A percentile compares a stretch with the other conserved stretches of the same genome.
Conservation (phyloP, 2,888 invertebrate species). For the Teleogryllus oceanicus region DNA sequence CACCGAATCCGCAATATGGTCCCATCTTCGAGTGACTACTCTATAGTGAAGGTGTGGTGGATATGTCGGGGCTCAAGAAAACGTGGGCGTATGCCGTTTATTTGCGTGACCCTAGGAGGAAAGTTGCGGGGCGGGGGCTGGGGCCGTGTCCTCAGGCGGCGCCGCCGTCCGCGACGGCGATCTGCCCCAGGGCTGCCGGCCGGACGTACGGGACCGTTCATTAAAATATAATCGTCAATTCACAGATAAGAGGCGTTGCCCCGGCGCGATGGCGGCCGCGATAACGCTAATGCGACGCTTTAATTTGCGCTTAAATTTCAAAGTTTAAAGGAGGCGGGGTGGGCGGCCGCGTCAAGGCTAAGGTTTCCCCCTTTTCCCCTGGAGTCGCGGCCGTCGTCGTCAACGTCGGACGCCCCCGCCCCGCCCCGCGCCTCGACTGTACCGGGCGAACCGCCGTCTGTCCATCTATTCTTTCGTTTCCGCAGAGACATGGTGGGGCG, state of each 20-base stretch:
- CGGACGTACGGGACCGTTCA: constrained; percentile 18
- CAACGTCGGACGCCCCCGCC: neutral
- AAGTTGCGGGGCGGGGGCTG: neutral
- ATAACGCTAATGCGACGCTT: constrained; percentile 18
- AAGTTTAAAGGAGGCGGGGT: constrained; percentile 6
- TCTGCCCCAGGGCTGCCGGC: neutral
- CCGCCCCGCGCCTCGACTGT: too few relatives aligned
- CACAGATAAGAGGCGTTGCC: constrained; percentile 3
- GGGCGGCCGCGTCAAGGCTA: neutral
- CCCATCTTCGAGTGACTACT: too few relatives aligned
- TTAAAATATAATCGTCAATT: constrained; percentile 18
- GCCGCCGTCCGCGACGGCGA: neutral
- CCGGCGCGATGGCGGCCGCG: neutral
- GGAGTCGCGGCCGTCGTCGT: neutral
- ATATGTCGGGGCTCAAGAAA: too few relatives aligned
- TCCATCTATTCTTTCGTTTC: too few relatives aligned
- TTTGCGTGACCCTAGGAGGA: too few relatives aligned
- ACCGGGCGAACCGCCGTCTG: too few relatives aligned
- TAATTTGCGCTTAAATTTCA: neutral
- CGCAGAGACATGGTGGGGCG: too few relatives aligned
- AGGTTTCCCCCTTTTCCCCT: neutral
- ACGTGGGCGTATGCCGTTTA: too few relatives aligned
- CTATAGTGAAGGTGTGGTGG: too few relatives aligned
- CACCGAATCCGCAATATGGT: too few relatives aligned
- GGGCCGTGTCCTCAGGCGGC: neutral